A percentile compares a stretch with the other conserved stretches of the same genome.
Evolutionary conservation across 2,113 vertebrate species (phyloP).

Genomic region (Xiphophorus couchianus): DNA sequence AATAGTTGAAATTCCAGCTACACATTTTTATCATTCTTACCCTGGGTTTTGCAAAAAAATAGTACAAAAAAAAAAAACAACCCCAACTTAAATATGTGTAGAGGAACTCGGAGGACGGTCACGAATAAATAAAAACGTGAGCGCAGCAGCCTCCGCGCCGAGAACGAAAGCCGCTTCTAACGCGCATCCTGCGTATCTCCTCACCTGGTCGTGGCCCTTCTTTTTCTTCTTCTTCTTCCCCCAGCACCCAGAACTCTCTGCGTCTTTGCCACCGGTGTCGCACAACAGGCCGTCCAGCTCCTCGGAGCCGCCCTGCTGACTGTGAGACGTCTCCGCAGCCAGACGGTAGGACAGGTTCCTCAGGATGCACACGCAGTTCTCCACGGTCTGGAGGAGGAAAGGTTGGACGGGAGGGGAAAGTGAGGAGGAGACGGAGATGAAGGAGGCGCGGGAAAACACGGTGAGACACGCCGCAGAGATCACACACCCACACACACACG

Average conservation of each 20-base stretch:
- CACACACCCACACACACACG: conserved; percentile 21
- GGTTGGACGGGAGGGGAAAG: background rate
- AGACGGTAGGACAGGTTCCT: conserved; percentile 98
- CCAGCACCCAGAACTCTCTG: conserved; percentile 97
- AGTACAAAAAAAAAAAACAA: background rate
- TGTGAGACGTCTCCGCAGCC: conserved; percentile 97
- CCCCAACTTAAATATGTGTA: background rate
- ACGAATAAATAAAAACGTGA: conserved; percentile 5
- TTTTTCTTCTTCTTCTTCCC: conserved; percentile 99
- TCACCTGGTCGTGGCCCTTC: conserved; percentile 98
- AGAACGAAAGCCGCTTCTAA: background rate
- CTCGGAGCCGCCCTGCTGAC: conserved; percentile 96
- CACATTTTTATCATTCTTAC: background rate
- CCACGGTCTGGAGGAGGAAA: conserved; percentile 86
- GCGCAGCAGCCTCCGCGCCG: background rate
- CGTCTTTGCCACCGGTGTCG: conserved; percentile 91
- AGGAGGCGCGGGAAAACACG: conserved; percentile 8
- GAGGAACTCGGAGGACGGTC: background rate
- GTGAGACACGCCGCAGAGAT: background rate
- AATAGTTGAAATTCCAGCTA: too few species aligned
- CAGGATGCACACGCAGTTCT: conserved; percentile 99
- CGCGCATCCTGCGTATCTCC: background rate
- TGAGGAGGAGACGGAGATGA: background rate
- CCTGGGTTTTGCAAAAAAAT: background rate
- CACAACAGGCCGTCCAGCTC: conserved; percentile 96